phyloP scores from a whole-genome alignment of 2,797 vertebrate species.

The Sarcophilus harrisii region DNA sequence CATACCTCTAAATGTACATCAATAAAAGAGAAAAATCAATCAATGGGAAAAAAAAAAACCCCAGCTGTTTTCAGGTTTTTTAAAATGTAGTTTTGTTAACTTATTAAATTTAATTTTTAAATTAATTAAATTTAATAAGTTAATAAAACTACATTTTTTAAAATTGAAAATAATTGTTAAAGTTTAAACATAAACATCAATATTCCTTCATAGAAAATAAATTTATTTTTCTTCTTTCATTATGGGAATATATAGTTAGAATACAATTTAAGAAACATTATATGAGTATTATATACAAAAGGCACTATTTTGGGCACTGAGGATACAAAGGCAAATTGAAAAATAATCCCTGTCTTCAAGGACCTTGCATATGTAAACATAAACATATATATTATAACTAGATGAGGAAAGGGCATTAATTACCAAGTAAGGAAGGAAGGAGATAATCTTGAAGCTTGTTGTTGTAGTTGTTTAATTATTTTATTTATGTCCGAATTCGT shows the following conservation, averaged over 20 bases:
- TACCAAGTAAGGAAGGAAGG: neutral
- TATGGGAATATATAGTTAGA: neutral
- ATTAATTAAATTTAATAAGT: too few species aligned
- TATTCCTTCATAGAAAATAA: neutral
- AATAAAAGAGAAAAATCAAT: too few species aligned
- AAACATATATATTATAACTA: neutral
- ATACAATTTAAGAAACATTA: neutral
- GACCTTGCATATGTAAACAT: neutral
- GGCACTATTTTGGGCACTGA: neutral
- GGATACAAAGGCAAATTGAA: neutral
- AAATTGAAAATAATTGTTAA: neutral
- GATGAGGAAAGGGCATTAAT: neutral
- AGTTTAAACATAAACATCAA: neutral
- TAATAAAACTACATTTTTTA: neutral
- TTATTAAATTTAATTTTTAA: neutral
- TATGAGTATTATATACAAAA: neutral
- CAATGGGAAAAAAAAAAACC: too few species aligned
- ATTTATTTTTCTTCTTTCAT: neutral
- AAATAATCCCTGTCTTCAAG: neutral
- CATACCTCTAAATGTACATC: too few species aligned
- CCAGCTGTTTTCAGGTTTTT: too few species aligned
- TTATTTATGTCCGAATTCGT: neutral
- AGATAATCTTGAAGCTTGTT: neutral
- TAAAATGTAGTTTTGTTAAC: neutral
- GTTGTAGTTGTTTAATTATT: neutral